Conservation (phyloP, 1,140 invertebrate species). For the Drosophila carrolli region DNA sequence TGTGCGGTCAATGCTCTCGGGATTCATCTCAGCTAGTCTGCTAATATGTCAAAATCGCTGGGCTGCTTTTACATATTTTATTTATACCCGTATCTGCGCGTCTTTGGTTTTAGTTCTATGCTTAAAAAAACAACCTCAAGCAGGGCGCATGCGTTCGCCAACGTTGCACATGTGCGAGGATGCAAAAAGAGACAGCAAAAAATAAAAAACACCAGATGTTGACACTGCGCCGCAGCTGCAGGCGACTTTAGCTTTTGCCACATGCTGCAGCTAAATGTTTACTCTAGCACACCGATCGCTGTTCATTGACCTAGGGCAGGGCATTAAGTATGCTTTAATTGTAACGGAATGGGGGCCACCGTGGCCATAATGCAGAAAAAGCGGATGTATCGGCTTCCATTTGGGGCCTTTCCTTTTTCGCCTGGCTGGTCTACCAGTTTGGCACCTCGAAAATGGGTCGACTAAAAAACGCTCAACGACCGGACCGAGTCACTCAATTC, state of each 20-base stretch:
- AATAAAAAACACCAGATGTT: slow-evolving; percentile 64
- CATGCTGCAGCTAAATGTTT: slow-evolving; percentile 52
- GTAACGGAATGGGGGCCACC: slow-evolving; percentile 23
- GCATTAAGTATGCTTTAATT: slow-evolving; percentile 37
- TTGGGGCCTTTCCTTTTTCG: slow-evolving; percentile 52
- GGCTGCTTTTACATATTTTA: slow-evolving; percentile 54
- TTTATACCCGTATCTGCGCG: slow-evolving; percentile 49
- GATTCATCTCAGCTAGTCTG: slow-evolving; percentile 29
- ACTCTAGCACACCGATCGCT: slow-evolving; percentile 39
- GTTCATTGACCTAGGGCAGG: slow-evolving; percentile 63
- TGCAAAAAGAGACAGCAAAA: slow-evolving; percentile 48
- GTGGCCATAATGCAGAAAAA: slow-evolving; percentile 18
- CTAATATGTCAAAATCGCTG: slow-evolving; percentile 59
- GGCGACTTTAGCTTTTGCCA: slow-evolving; percentile 55
- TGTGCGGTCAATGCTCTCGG: slow-evolving; percentile 57
- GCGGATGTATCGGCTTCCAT: slow-evolving; percentile 50
- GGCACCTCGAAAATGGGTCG: slow-evolving; percentile 48
- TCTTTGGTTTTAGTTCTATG: slow-evolving; percentile 55
- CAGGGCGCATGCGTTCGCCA: slow-evolving; percentile 57
- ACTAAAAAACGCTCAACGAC: slow-evolving; percentile 8
- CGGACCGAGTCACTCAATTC: slow-evolving; percentile 22
- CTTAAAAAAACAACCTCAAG: slow-evolving; percentile 53
- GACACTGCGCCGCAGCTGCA: slow-evolving; percentile 47
- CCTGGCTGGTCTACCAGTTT: slow-evolving; percentile 40
- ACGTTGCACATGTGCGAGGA: slow-evolving; percentile 64